Conservation (phyloP, 2,888 invertebrate genomes). For the Coecobrya sp. region DNA sequence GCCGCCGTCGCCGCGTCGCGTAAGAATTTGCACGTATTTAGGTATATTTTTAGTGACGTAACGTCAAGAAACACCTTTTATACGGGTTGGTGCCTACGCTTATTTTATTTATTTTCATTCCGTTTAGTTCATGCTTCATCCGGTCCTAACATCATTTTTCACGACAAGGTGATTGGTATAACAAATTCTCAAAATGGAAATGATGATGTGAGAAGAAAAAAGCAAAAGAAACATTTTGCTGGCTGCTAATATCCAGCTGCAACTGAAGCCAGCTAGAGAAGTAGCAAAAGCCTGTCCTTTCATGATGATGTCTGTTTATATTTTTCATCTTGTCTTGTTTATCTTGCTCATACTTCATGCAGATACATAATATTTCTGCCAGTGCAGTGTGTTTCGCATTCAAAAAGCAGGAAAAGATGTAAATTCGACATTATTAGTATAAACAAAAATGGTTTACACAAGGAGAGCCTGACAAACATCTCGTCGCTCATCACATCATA, state of each 20-base stretch:
- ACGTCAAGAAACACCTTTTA: too few species aligned
- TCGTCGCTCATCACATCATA: slow-evolving; percentile 25
- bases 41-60: too few species aligned
- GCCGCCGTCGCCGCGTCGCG: too few species aligned
- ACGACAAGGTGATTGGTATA: neutral
- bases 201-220: neutral
- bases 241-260: neutral
- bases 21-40: too few species aligned
- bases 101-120: neutral
- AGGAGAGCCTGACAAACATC: slow-evolving; percentile 75
- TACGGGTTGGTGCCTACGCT: neutral
- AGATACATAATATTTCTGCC: slow-evolving; percentile 27
- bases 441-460: slow-evolving; percentile 78
- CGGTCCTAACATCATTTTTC: neutral
- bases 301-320: slow-evolving; percentile 52
- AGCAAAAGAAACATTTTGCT: neutral
- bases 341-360: slow-evolving; percentile 18
- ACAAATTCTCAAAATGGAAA: slow-evolving; percentile 21
- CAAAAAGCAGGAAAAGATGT: slow-evolving; percentile 42
- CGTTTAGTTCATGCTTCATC: neutral
- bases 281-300: slow-evolving; percentile 13
- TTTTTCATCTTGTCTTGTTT: slow-evolving; percentile 57
- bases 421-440: slow-evolving; percentile 60
- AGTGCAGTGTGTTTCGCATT: neutral
- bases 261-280: neutral